Evolutionary conservation across 2,888 invertebrate genomes (phyloP).

Genomic region (Nudaria mundana): DNA sequence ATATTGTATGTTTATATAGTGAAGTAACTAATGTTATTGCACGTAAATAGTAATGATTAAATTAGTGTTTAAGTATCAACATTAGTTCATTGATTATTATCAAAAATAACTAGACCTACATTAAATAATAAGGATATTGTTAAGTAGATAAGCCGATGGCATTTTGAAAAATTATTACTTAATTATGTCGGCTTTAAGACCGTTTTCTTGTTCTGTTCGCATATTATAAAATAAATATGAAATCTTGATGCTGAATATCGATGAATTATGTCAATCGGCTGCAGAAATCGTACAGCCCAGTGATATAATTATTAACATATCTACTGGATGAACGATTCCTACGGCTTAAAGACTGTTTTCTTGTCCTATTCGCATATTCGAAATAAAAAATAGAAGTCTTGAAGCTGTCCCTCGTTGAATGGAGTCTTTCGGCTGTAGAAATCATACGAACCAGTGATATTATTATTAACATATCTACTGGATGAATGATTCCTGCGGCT

Average conservation of each 20-base stretch:
- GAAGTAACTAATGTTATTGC: too few relatives aligned
- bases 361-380: not conserved
- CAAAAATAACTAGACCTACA: too few relatives aligned
- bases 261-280: too few relatives aligned
- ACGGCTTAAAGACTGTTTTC: not conserved
- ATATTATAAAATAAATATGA: not conserved
- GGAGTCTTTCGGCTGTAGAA: not conserved
- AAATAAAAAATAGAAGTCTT: not conserved
- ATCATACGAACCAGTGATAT: constrained; percentile 25
- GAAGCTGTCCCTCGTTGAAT: not conserved
- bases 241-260: not conserved
- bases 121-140: too few relatives aligned
- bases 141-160: too few relatives aligned
- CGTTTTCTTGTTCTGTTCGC: not conserved
- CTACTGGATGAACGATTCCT: constrained; percentile 5
- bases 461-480: constrained; percentile 17
- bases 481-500: constrained; percentile 16
- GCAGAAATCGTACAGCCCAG: constrained; percentile 1
- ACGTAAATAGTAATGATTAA: too few relatives aligned
- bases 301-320: constrained; percentile 18
- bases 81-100: too few relatives aligned
- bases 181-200: not conserved
- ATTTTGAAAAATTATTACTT: too few relatives aligned
- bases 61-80: too few relatives aligned
- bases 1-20: too few relatives aligned